phyloP scores from a whole-genome alignment of 2,888 invertebrate genomes.

The Meghimatium bilineatum region DNA sequence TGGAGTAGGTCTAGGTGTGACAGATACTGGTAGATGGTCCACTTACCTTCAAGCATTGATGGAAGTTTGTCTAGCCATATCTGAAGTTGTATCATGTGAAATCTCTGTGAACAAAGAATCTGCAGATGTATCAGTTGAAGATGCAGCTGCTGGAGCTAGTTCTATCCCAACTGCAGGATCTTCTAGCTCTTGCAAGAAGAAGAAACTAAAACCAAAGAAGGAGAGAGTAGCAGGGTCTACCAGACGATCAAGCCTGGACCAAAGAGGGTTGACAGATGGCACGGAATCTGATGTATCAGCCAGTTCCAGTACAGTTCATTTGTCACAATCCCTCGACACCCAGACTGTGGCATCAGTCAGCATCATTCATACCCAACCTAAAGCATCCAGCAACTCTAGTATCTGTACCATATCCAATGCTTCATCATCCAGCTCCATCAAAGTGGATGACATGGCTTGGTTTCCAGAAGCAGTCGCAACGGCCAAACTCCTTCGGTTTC shows the following conservation, averaged over 20 bases:
- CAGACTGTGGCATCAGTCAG: slow-evolving; percentile 41
- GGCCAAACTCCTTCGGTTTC: slow-evolving; percentile 72
- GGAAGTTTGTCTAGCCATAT: slow-evolving; percentile 73
- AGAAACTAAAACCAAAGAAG: slow-evolving; percentile 73
- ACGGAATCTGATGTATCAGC: slow-evolving; percentile 47
- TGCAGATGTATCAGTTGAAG: slow-evolving; percentile 33
- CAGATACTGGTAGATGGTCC: slow-evolving; percentile 72
- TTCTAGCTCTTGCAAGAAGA: slow-evolving; percentile 68
- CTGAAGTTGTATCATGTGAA: slow-evolving; percentile 60
- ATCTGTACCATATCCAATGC: slow-evolving; percentile 40
- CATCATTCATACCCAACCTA: slow-evolving; percentile 17
- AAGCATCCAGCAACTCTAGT: slow-evolving; percentile 44
- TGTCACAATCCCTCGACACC: slow-evolving; percentile 51
- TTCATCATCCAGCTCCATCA: slow-evolving; percentile 40
- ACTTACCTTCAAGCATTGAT: slow-evolving; percentile 74
- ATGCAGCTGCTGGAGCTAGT: slow-evolving; percentile 47
- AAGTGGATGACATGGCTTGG: slow-evolving; percentile 74
- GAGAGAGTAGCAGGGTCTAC: slow-evolving; percentile 50
- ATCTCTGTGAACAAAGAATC: slow-evolving; percentile 40
- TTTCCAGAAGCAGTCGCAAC: slow-evolving; percentile 72
- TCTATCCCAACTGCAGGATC: slow-evolving; percentile 59
- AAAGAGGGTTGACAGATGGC: slow-evolving; percentile 47
- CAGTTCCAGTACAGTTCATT: slow-evolving; percentile 43
- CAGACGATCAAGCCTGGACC: slow-evolving; percentile 48
- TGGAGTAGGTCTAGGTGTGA: slow-evolving; percentile 69